Conservation (phyloP, 2,888 invertebrate species). For the Drosophila monieri region DNA sequence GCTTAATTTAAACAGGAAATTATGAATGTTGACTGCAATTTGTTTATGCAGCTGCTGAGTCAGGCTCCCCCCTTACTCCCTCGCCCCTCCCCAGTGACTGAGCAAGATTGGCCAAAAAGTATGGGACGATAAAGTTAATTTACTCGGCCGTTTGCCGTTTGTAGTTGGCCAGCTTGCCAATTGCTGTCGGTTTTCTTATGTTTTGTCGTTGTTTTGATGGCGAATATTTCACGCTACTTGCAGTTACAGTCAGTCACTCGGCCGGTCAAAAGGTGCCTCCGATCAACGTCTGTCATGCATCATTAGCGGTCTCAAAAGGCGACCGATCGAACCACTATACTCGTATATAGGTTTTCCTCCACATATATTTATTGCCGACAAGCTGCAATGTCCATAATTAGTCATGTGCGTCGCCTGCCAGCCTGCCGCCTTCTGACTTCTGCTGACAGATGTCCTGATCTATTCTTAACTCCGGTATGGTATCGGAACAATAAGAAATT, state of each 20-base stretch:
- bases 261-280: slow-evolving; percentile 48
- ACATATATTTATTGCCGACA: slow-evolving; percentile 40
- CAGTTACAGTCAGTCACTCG: slow-evolving; percentile 11
- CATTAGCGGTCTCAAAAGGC: slow-evolving; percentile 59
- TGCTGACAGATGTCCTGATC: slow-evolving; percentile 73
- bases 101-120: slow-evolving; percentile 59
- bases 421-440: slow-evolving; percentile 15
- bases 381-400: slow-evolving; percentile 70
- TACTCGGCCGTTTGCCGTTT: slow-evolving; percentile 45
- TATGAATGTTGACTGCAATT: slow-evolving; percentile 78
- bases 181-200: slow-evolving; percentile 46
- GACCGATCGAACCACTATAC: slow-evolving; percentile 7
- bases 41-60: slow-evolving; percentile 78
- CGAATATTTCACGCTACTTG: slow-evolving; percentile 73
- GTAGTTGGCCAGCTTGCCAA: slow-evolving; percentile 16
- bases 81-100: slow-evolving; percentile 22
- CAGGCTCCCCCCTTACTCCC: slow-evolving; percentile 43
- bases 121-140: slow-evolving; percentile 71
- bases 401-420: slow-evolving; percentile 72
- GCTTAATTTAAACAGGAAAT: slow-evolving; percentile 77
- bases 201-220: slow-evolving; percentile 70
- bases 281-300: slow-evolving; percentile 68
- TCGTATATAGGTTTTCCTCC: slow-evolving; percentile 4
- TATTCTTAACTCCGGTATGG: slow-evolving; percentile 18
- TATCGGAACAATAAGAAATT: slow-evolving; percentile 57